Evolutionary conservation across 2,797 vertebrate species (phyloP), one percentile per base, ranked within the genome.

Genomic region (Chromobotia macracanthus): DNA sequence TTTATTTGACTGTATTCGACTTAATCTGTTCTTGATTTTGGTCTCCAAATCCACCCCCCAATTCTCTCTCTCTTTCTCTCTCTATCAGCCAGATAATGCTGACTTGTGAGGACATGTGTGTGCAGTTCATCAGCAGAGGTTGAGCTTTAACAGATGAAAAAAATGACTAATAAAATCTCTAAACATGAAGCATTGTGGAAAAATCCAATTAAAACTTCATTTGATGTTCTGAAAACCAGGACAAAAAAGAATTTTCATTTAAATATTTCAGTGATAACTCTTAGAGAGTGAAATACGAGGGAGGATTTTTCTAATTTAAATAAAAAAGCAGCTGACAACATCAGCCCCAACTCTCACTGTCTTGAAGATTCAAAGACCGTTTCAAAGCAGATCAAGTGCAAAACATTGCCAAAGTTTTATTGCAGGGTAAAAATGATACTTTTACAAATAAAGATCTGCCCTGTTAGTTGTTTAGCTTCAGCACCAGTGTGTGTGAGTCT

Each of bases 181-280:
- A 89, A 87, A 90, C 89, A 88, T 80, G 64, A 69, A 79, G 75
- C 46, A 69, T 35, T 74, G 66, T 1, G n/a, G 46, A 60, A 77
- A 85, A 87, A 91, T 92, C 91, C 91, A 93, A 92, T 94, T 93
- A 92, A 91, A 91, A 89, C 87, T 91, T 90, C 87, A 83, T 86
- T 87, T 87, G 89, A 92, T 88, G 85, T 76, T 67, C 67, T 74
- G 70, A 86, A 90, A 86, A 86, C 81, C 77, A 60, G 87, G 70
- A 67, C 74, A 77, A 87, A 90, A 90, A 86, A 84, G 53, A 85
- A 90, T 87, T 89, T 87, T 84, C 89, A 91, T 91, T 90, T 91
- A 83, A 88, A 86, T 87, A 86, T 90, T 91, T 91, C 28, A 86
- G 92, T 90, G 89, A 90, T 83, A 85, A 88, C 90, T 89, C 86